Evolutionary conservation across 2,797 vertebrate genomes (phyloP).

Genomic region (Xenops minutus): DNA sequence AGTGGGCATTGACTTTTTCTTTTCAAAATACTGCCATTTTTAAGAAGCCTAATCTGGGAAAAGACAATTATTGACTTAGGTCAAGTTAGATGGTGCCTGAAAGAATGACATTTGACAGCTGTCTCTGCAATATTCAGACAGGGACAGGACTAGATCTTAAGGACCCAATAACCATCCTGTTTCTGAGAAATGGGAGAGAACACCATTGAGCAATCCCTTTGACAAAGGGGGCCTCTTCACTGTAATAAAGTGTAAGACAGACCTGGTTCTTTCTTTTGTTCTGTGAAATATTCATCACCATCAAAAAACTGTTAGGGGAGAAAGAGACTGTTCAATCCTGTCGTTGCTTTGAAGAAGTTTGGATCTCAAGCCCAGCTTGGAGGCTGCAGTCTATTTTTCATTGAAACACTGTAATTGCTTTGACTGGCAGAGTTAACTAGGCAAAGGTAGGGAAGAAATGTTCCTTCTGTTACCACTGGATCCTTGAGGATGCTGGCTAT

Average conservation of each 20-base stretch:
- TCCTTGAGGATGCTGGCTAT: neutral
- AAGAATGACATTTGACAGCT: neutral
- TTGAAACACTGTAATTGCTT: neutral
- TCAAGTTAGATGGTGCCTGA: neutral
- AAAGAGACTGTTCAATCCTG: neutral
- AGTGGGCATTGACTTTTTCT: neutral
- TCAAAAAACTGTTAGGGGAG: neutral
- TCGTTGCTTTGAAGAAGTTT: neutral
- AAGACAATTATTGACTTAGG: slow-evolving; percentile 16
- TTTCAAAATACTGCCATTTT: neutral
- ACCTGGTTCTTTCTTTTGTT: neutral
- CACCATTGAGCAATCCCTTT: neutral
- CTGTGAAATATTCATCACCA: neutral
- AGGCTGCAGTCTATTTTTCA: neutral
- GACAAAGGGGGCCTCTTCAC: neutral
- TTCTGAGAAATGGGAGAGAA: neutral
- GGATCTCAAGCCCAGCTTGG: neutral
- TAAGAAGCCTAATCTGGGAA: neutral
- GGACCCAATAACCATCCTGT: neutral
- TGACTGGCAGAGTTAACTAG: neutral
- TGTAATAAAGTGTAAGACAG: neutral
- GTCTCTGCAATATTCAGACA: neutral
- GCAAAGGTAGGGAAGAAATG: neutral
- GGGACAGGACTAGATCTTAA: neutral
- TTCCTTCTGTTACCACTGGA: neutral